Percentiles rank a stretch among this genome's conserved stretches.
Conservation (phyloP, 1,140 invertebrate species). For the Chelonus insularis region DNA sequence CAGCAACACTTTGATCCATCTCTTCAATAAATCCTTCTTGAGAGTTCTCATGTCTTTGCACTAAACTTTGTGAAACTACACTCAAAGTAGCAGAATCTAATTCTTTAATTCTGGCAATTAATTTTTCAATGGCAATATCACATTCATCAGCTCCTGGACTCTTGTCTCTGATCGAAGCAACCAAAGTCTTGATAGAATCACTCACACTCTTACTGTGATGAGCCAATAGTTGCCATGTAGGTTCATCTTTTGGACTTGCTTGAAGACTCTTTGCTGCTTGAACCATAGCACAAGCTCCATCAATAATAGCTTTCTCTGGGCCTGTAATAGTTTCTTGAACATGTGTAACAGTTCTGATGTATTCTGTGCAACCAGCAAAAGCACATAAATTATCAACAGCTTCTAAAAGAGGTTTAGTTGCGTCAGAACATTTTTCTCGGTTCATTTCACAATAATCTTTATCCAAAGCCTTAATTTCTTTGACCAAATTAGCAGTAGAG, state of each 20-base stretch:
- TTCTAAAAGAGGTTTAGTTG: constrained; percentile 84
- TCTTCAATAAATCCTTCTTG: constrained; percentile 82
- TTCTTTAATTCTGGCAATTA: constrained; percentile 76
- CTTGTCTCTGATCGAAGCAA: constrained; percentile 90
- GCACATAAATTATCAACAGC: constrained; percentile 91
- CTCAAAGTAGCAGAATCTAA: constrained; percentile 86
- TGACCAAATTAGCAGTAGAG: constrained; percentile 91
- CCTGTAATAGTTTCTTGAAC: constrained; percentile 87
- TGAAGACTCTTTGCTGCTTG: constrained; percentile 87
- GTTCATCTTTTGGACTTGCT: constrained; percentile 86
- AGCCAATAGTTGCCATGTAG: constrained; percentile 91
- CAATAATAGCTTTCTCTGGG: constrained; percentile 80
- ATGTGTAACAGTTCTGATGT: constrained; percentile 5
- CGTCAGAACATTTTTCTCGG: constrained; percentile 74
- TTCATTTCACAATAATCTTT: constrained; percentile 79
- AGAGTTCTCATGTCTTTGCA: constrained; percentile 74
- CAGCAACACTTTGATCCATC: constrained; percentile 72
- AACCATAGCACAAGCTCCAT: constrained; percentile 88
- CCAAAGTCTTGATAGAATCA: constrained; percentile 93
- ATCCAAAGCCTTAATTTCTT: constrained; percentile 92
- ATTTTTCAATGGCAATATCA: constrained; percentile 78
- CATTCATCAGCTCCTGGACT: constrained; percentile 96
- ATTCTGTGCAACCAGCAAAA: constrained; percentile 71
- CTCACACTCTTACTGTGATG: constrained; percentile 93
- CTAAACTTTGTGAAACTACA: constrained; percentile 81